phyloP scores from a whole-genome alignment of 2,797 vertebrate species.

The Protonibea diacanthus region DNA sequence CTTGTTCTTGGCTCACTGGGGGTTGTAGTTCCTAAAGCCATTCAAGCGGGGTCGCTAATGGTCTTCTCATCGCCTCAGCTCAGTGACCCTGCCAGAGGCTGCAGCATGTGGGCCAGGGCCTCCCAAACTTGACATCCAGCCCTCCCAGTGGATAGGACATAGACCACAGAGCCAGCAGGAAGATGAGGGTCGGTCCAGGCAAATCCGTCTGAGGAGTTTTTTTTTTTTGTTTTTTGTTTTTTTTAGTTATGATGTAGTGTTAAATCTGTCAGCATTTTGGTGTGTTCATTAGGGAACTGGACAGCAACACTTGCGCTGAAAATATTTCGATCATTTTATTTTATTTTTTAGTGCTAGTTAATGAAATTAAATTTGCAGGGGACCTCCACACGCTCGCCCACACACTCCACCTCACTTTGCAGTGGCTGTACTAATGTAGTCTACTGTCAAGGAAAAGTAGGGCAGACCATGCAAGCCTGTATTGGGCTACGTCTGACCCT shows the following conservation, averaged over 20 bases:
- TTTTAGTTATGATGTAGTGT: conserved; percentile 16
- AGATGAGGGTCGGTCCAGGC: neutral
- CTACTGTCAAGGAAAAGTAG: conserved; percentile 64
- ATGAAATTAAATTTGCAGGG: conserved; percentile 28
- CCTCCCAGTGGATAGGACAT: conserved; percentile 34
- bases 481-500: conserved; percentile 55
- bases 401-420: conserved; percentile 28
- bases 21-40: conserved; percentile 71
- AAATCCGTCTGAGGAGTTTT: conserved; percentile 21
- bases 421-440: conserved; percentile 39
- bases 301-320: neutral
- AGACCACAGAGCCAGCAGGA: conserved; percentile 29
- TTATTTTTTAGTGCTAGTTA: neutral
- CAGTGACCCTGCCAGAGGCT: conserved; percentile 57
- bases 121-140: conserved; percentile 49
- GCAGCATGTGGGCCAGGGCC: conserved; percentile 43
- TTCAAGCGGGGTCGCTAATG: conserved; percentile 83
- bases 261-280: conserved; percentile 20
- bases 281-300: neutral
- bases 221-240: conserved; percentile 14
- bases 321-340: conserved; percentile 7
- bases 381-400: neutral
- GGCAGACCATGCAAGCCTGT: conserved; percentile 48
- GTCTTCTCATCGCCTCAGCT: conserved; percentile 69
- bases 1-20: conserved; percentile 49